Conservation (phyloP, 2,888 invertebrate genomes). For the Ecliptopera silaceata region DNA sequence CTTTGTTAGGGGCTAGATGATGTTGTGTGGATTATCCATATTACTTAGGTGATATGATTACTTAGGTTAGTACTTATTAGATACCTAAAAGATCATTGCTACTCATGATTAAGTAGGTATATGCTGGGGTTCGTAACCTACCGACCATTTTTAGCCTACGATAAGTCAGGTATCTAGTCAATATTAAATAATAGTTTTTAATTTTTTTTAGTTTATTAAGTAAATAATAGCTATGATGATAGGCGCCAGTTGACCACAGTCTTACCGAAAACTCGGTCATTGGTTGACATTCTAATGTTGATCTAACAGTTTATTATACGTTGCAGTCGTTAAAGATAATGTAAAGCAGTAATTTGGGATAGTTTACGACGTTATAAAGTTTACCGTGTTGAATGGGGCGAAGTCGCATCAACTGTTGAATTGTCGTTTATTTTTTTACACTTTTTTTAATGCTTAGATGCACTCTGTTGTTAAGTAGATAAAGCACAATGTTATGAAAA, state of each 20-base stretch:
- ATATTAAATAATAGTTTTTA: too few relatives aligned
- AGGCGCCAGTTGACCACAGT: neutral
- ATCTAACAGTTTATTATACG: slow-evolving; percentile 4
- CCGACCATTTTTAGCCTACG: too few relatives aligned
- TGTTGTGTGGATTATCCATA: too few relatives aligned
- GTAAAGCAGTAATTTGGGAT: slow-evolving; percentile 19
- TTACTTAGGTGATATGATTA: too few relatives aligned
- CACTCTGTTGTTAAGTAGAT: slow-evolving; percentile 12
- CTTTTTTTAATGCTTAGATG: neutral
- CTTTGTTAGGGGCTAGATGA: too few relatives aligned
- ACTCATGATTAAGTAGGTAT: too few relatives aligned
- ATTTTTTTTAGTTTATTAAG: too few relatives aligned
- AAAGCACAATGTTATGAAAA: neutral
- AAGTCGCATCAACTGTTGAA: slow-evolving; percentile 1
- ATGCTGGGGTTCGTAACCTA: too few relatives aligned
- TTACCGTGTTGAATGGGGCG: slow-evolving; percentile 4
- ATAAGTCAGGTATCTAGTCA: too few relatives aligned
- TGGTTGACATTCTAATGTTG: slow-evolving; percentile 1
- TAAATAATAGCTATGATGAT: too few relatives aligned
- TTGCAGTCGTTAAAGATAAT: slow-evolving; percentile 16
- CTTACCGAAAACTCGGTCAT: slow-evolving; percentile 3
- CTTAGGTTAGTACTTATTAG: too few relatives aligned
- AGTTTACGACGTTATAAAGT: slow-evolving; percentile 21
- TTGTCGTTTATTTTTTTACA: neutral
- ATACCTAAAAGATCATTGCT: too few relatives aligned